Percentiles rank a stretch among this genome's conserved stretches.
phyloP scores from a whole-genome alignment of 2,888 invertebrate species.

The Amphipoea oculea region DNA sequence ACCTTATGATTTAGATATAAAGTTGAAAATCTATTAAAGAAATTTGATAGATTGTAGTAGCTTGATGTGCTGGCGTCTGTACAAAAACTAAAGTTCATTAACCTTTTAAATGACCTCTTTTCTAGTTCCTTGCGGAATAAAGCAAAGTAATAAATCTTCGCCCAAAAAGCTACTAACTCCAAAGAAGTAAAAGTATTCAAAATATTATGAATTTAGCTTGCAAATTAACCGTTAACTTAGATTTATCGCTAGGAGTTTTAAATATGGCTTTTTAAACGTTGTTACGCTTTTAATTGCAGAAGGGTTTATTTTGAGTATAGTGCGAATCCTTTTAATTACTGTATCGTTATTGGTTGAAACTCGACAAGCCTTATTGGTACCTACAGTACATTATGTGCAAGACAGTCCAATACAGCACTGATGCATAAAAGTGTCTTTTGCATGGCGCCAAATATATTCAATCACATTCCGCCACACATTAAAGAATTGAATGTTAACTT shows the following conservation, averaged over 20 bases:
- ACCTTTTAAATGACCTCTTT: constrained; percentile 12
- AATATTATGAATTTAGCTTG: constrained; percentile 44
- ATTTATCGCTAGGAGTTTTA: constrained; percentile 43
- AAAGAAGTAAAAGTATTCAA: constrained; percentile 43
- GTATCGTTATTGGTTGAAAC: neutral
- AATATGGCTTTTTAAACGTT: constrained; percentile 1
- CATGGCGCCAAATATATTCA: too few species aligned
- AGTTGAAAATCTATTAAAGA: too few species aligned
- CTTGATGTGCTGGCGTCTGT: too few species aligned
- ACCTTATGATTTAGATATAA: too few species aligned
- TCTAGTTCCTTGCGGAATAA: constrained; percentile 27
- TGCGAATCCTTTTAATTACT: neutral
- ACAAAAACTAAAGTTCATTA: constrained; percentile 20
- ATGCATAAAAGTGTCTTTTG: too few species aligned
- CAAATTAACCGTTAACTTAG: constrained; percentile 44
- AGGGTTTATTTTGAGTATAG: neutral
- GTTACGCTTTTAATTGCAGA: neutral
- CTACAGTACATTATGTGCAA: too few species aligned
- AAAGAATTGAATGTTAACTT: too few species aligned
- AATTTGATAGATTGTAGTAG: too few species aligned
- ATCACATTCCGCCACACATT: too few species aligned
- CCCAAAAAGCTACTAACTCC: constrained; percentile 45
- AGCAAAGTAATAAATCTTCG: constrained; percentile 25
- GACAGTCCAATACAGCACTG: too few species aligned
- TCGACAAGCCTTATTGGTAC: neutral